These are phyloP conservation scores for Eretmocerus hayati DNA, from an alignment of 2,888 invertebrate genomes.

Conservation along the genomic window DNA sequence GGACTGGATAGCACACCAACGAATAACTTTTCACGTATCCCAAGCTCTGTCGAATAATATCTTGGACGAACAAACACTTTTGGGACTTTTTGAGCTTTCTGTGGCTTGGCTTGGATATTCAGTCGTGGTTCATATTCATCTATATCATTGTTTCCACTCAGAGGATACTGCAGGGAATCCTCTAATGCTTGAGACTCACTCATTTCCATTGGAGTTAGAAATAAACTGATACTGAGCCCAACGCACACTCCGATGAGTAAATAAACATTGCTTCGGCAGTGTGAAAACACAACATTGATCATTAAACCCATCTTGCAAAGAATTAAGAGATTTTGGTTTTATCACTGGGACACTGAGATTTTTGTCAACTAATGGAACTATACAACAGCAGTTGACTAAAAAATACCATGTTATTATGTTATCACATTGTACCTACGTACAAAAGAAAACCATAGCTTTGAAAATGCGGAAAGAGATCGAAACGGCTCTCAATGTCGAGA, in stretches of 20 bases:
- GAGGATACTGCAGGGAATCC: conserved; percentile 23
- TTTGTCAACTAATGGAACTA: neutral
- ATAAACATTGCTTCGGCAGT: conserved; percentile 51
- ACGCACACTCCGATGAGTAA: conserved; percentile 53
- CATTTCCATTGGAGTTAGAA: conserved; percentile 49
- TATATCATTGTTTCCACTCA: conserved; percentile 27
- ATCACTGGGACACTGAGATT: neutral
- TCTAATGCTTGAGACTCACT: conserved; percentile 32
- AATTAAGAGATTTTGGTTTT: neutral
- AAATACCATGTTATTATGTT: conserved; percentile 18
- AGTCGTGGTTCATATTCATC: conserved; percentile 49
- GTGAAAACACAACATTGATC: conserved; percentile 34
- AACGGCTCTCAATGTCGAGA: too few species aligned
- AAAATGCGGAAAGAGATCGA: too few species aligned
- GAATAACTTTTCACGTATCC: conserved; percentile 82
- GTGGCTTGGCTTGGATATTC: conserved; percentile 47
- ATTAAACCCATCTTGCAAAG: conserved; percentile 25
- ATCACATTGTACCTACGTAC: too few species aligned
- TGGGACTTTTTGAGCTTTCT: conserved; percentile 47
- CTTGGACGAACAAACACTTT: conserved; percentile 73
- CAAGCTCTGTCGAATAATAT: conserved; percentile 92
- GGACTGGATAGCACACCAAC: conserved; percentile 77
- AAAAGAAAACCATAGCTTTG: too few species aligned
- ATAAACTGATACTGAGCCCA: conserved; percentile 53
- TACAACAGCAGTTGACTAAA: conserved; percentile 19